Evolutionary conservation across 2,888 invertebrate genomes (phyloP).

Genomic region (Parascotia fuliginaria): DNA sequence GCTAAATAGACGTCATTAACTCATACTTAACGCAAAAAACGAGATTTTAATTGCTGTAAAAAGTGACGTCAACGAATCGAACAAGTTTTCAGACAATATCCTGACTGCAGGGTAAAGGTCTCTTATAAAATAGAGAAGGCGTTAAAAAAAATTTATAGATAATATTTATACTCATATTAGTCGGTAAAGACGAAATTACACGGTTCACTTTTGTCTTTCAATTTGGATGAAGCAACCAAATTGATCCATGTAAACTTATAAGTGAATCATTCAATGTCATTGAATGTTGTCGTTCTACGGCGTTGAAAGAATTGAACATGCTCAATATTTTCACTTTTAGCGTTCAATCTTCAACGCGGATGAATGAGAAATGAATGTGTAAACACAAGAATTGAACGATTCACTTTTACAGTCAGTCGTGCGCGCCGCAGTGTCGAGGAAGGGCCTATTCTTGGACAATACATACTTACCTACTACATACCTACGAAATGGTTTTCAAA

Average conservation of each 20-base stretch:
- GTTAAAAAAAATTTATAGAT: too few relatives aligned
- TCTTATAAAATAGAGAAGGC: too few relatives aligned
- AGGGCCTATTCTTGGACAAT: conserved; percentile 1
- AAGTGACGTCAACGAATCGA: too few relatives aligned
- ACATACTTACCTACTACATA: conserved; percentile 3
- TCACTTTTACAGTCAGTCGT: conserved; percentile 12
- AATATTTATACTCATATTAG: too few relatives aligned
- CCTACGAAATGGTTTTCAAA: conserved; percentile 9
- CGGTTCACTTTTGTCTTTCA: conserved; percentile 10
- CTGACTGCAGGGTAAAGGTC: too few relatives aligned
- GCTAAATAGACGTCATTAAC: too few relatives aligned
- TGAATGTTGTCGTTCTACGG: conserved; percentile 6
- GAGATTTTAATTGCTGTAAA: too few relatives aligned
- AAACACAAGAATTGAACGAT: conserved; percentile 15
- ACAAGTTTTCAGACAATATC: too few relatives aligned
- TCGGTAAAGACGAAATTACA: too few relatives aligned
- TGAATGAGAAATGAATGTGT: conserved; percentile 15
- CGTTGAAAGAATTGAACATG: conserved; percentile 13
- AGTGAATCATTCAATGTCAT: conserved; percentile 11
- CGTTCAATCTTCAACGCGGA: conserved; percentile 12
- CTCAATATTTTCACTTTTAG: conserved; percentile 18
- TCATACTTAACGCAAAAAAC: too few relatives aligned
- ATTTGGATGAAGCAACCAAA: conserved; percentile 18
- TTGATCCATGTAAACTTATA: conserved; percentile 14
- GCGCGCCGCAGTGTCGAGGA: conserved; percentile 10